These are phyloP conservation scores for Odiellus spinosus DNA, from an alignment of 2,888 invertebrate genomes.

Conservation along the genomic window DNA sequence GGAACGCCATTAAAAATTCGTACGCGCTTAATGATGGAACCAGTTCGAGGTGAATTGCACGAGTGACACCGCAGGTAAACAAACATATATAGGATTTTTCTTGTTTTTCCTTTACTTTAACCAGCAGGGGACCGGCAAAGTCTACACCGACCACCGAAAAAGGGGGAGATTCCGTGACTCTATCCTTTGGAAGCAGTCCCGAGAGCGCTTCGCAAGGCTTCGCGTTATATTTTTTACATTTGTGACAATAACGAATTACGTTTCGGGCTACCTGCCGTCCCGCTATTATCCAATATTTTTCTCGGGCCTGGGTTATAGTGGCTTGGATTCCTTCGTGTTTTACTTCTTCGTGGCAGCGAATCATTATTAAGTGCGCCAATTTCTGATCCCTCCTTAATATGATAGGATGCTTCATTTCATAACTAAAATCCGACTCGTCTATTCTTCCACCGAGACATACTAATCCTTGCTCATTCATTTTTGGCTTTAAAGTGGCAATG, in stretches of 20 bases:
- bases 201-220: not conserved
- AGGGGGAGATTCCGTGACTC: not conserved
- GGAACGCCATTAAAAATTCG: too few species aligned
- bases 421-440: not conserved
- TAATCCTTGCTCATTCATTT: not conserved
- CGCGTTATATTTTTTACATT: not conserved
- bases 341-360: too few species aligned
- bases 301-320: not conserved
- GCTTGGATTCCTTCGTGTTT: slow-evolving; percentile 2
- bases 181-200: not conserved
- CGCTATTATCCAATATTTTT: not conserved
- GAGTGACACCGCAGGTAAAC: not conserved
- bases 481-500: too few species aligned
- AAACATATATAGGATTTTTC: not conserved
- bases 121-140: slow-evolving; percentile 1
- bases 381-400: not conserved
- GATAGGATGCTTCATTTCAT: slow-evolving; percentile 1
- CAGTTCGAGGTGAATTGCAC: too few species aligned
- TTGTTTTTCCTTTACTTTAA: not conserved
- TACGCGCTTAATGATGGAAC: too few species aligned
- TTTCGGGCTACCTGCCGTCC: not conserved
- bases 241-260: not conserved
- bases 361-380: too few species aligned
- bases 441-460: slow-evolving; percentile 1
- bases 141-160: not conserved